phyloP scores from a whole-genome alignment of 2,888 invertebrate genomes.

The Thereva unica region DNA sequence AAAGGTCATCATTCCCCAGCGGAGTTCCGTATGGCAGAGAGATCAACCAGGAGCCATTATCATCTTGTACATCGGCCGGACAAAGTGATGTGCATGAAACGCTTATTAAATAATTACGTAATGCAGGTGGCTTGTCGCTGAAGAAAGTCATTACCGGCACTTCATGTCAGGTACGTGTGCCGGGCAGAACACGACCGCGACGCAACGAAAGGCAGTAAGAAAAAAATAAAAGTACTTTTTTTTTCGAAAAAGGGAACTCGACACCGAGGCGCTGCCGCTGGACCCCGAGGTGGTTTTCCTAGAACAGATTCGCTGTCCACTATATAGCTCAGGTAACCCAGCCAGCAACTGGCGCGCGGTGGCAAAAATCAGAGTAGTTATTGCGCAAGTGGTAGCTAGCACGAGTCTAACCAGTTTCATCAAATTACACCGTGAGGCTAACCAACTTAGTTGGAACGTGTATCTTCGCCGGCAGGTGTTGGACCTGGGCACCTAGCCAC shows the following conservation, averaged over 20 bases:
- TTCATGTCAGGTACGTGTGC: constrained; percentile 33
- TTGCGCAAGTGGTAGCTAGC: constrained; percentile 32
- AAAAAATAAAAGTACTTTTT: constrained; percentile 17
- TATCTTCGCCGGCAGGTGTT: constrained; percentile 29
- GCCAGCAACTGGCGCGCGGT: not conserved
- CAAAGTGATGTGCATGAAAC: constrained; percentile 25
- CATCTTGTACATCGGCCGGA: constrained; percentile 23
- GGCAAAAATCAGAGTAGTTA: constrained; percentile 32
- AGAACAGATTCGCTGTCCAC: constrained; percentile 33
- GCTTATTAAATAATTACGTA: constrained; percentile 41
- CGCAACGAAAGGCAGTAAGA: not conserved
- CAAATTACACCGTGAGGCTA: constrained; percentile 27
- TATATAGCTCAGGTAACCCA: not conserved
- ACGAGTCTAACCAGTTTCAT: constrained; percentile 35
- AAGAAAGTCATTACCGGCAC: constrained; percentile 37
- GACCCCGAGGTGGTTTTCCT: constrained; percentile 27
- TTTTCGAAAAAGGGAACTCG: constrained; percentile 17
- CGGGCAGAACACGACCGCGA: constrained; percentile 21
- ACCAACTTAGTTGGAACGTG: constrained; percentile 20
- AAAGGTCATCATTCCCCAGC: constrained; percentile 9
- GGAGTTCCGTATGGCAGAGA: too few species aligned
- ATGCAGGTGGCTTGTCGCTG: constrained; percentile 38
- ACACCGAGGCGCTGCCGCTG: constrained; percentile 15
- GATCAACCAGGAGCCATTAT: constrained; percentile 15
- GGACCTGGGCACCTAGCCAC: not conserved